Base-by-base conservation (phyloP, 2,113 vertebrate species). In the Panurus biarmicus region DNA sequence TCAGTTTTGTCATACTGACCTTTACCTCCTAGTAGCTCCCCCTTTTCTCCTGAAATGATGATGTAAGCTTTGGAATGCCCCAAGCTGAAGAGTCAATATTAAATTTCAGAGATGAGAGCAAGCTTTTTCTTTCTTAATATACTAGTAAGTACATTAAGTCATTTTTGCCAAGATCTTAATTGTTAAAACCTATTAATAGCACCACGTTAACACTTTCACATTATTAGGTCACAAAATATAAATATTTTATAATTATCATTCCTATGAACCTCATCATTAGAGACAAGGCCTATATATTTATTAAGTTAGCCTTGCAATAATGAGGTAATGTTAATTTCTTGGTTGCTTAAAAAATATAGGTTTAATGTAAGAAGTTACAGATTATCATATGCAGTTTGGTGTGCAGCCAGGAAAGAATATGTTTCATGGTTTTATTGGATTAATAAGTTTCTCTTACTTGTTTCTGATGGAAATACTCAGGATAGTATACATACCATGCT, bases 91-190 rank as follows among this genome's bases (percentile, higher is more conserved):
- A 54, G 14, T 53, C 25, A 54, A 4, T 6, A 83, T 7, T n/a
- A 23, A 50, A 51, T 44, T 56, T 73, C 5, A 5, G 19, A 89
- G 51, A 3, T 2, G 5, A 75, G 8, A 76, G 8, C 5, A 90
- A 67, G 54, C 14, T 88, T 67, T 13, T 64, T 23, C 33, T 72
- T 57, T 40, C 35, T 85, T 44, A 72, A 45, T 73, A 60, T 19
- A 75, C 23, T 42, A 9, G 22, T 31, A 69, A 0, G 1, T 11
- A 36, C 0, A 0, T 29, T 47, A 47, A 42, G 29, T 40, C 5
- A 13, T 4, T 81, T 82, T 79, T 75, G 23, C 5, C 62, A 69
- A 75, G 15, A 69, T 60, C 23, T 40, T 80, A 24, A 60, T 60
- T 42, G 16, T 23, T 69, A 33, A 61, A 87, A 73, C 22, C 24